These are phyloP conservation scores for Danio albolineatus DNA, from an alignment of 2,797 vertebrate genomes.

Conservation along the genomic window DNA sequence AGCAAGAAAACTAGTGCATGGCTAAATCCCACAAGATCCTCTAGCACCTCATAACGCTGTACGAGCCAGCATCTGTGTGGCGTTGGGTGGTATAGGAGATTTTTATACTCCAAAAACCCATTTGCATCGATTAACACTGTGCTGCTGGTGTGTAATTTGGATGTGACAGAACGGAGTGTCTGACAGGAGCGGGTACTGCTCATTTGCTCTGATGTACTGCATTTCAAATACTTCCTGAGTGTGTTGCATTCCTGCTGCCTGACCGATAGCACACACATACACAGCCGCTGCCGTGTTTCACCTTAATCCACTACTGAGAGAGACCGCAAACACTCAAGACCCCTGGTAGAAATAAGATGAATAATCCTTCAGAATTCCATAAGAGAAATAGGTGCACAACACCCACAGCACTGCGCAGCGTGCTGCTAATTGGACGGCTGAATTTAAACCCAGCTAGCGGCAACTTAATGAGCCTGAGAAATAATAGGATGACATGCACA, in stretches of 20 bases:
- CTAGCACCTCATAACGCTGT: slow-evolving; percentile 46
- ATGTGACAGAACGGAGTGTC: slow-evolving; percentile 65
- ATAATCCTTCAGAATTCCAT: slow-evolving; percentile 81
- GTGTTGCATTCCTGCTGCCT: slow-evolving; percentile 64
- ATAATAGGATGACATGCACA: slow-evolving; percentile 71
- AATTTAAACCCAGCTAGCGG: slow-evolving; percentile 82
- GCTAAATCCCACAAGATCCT: slow-evolving; percentile 54
- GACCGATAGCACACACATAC: slow-evolving; percentile 68
- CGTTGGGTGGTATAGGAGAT: slow-evolving; percentile 25
- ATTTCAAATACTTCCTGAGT: slow-evolving; percentile 76
- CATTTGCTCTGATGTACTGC: slow-evolving; percentile 72
- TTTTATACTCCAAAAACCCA: slow-evolving; percentile 76
- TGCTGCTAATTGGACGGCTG: slow-evolving; percentile 80
- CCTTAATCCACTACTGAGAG: slow-evolving; percentile 70
- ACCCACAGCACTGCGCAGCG: slow-evolving; percentile 79
- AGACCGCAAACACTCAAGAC: slow-evolving; percentile 76
- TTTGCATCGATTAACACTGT: slow-evolving; percentile 71
- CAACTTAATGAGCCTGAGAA: slow-evolving; percentile 79
- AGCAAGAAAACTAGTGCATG: slow-evolving; percentile 58
- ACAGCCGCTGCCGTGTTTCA: slow-evolving; percentile 72
- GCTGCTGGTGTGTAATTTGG: slow-evolving; percentile 69
- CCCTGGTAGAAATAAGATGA: slow-evolving; percentile 80
- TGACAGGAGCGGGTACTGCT: slow-evolving; percentile 69
- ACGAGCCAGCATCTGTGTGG: slow-evolving; percentile 1
- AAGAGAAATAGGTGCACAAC: slow-evolving; percentile 72